These are phyloP conservation scores for Catostylus mosaicus DNA, from an alignment of 30 jellyfish, hydroid and myxozoan species.

Conservation along the genomic window DNA sequence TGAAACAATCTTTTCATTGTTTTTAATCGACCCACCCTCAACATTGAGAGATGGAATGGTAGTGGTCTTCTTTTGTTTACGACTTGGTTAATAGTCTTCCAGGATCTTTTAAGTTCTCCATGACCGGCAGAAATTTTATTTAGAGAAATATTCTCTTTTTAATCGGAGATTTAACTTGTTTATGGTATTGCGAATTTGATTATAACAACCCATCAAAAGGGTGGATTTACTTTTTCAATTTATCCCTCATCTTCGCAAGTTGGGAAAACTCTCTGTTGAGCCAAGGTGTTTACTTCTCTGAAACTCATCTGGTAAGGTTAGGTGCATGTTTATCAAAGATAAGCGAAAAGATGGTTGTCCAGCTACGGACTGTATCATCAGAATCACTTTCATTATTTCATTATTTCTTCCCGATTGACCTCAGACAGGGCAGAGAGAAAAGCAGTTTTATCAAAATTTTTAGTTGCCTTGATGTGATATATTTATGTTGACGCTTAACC, in stretches of 20 bases:
- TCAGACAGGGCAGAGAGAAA: constrained; percentile 25
- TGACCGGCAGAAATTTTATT: constrained; percentile 12
- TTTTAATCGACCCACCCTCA: constrained; percentile 11
- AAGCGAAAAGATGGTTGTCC: constrained; percentile 16
- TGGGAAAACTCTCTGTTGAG: constrained; percentile 16
- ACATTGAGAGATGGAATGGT: not conserved
- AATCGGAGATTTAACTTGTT: not conserved
- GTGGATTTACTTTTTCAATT: constrained; percentile 18
- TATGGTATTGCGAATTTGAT: not conserved
- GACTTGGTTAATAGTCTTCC: constrained; percentile 39
- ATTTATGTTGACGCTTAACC: constrained; percentile 23
- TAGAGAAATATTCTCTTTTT: constrained; percentile 27
- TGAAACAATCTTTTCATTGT: not conserved
- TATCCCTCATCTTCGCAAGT: constrained; percentile 25
- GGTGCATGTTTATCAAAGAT: constrained; percentile 35
- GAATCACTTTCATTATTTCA: not conserved
- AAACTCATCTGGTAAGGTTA: constrained; percentile 9
- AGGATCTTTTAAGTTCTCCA: constrained; percentile 29
- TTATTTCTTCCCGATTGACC: constrained; percentile 12
- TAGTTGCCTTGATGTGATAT: constrained; percentile 27
- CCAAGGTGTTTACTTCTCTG: constrained; percentile 35
- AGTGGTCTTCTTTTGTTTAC: constrained; percentile 5
- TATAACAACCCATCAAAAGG: constrained; percentile 21
- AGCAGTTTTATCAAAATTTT: constrained; percentile 14
- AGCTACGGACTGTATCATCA: constrained; percentile 21